These are phyloP conservation scores for Epinotia bilunana DNA, from an alignment of 2,888 invertebrate species.

Conservation along the genomic window DNA sequence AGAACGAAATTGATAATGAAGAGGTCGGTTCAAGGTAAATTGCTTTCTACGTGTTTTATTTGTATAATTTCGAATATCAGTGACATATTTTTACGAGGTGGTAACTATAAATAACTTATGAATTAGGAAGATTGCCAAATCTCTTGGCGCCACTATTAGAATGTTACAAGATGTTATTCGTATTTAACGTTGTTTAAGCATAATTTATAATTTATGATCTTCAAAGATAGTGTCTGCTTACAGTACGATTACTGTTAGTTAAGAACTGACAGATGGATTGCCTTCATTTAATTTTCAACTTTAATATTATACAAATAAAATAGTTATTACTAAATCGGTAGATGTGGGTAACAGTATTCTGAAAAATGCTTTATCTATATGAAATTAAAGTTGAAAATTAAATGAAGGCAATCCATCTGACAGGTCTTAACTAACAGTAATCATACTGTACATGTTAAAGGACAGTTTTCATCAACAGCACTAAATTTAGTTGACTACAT, in stretches of 20 bases:
- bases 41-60: slow-evolving; percentile 22
- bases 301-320: too few species aligned
- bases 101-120: slow-evolving; percentile 36
- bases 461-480: slow-evolving; percentile 20
- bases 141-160: slow-evolving; percentile 42
- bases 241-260: too few species aligned
- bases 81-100: slow-evolving; percentile 39
- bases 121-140: slow-evolving; percentile 42
- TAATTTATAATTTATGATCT: slow-evolving; percentile 26
- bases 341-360: too few species aligned
- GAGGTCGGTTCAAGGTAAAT: slow-evolving; percentile 33
- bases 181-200: slow-evolving; percentile 20
- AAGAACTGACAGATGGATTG: too few species aligned
- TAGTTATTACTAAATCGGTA: too few species aligned
- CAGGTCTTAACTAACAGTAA: too few species aligned
- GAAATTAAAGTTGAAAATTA: too few species aligned
- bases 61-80: slow-evolving; percentile 26
- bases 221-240: slow-evolving; percentile 6
- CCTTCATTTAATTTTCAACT: too few species aligned
- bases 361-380: too few species aligned
- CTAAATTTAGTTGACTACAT: slow-evolving; percentile 3
- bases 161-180: slow-evolving; percentile 38
- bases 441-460: too few species aligned
- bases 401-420: too few species aligned
- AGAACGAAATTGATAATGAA: not conserved